Conservation (phyloP, 2,888 invertebrate genomes). For the Sinelater perroti region DNA sequence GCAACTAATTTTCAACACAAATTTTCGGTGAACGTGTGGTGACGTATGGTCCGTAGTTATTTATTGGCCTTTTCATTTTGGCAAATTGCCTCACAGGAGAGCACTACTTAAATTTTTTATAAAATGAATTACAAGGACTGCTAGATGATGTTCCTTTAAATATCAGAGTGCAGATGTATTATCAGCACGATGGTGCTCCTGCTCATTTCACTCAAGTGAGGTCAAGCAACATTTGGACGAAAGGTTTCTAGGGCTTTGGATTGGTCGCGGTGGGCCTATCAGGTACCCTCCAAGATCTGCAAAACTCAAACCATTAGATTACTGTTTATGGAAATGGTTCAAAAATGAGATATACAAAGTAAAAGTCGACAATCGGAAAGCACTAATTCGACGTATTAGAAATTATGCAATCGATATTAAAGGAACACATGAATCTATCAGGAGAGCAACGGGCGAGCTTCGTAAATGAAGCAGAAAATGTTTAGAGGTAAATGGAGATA, state of each 20-base stretch:
- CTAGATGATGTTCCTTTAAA: too few species aligned
- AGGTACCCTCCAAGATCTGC: not conserved
- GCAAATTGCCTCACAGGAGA: conserved; percentile 35
- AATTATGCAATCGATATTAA: conserved; percentile 25
- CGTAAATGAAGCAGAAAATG: conserved; percentile 23
- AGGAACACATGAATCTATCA: conserved; percentile 14
- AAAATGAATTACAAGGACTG: conserved; percentile 30
- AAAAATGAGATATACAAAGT: conserved; percentile 15
- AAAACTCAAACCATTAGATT: conserved; percentile 4
- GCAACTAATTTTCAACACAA: too few species aligned
- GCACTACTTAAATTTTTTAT: conserved; percentile 32
- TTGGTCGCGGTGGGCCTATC: conserved; percentile 7
- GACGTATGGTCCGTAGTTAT: too few species aligned
- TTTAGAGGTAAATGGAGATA: conserved; percentile 19
- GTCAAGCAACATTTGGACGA: too few species aligned
- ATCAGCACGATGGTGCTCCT: conserved; percentile 18
- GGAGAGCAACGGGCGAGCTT: conserved; percentile 21
- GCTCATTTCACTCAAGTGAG: not conserved
- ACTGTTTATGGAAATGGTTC: conserved; percentile 7
- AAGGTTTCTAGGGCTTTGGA: too few species aligned
- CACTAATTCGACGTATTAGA: conserved; percentile 21
- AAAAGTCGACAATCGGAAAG: conserved; percentile 19
- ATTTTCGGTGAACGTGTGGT: too few species aligned
- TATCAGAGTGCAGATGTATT: not conserved
- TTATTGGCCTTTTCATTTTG: conserved; percentile 15